phyloP scores from a whole-genome alignment of 1,140 invertebrate species.

The Pseudomyrmex dendroicus region DNA sequence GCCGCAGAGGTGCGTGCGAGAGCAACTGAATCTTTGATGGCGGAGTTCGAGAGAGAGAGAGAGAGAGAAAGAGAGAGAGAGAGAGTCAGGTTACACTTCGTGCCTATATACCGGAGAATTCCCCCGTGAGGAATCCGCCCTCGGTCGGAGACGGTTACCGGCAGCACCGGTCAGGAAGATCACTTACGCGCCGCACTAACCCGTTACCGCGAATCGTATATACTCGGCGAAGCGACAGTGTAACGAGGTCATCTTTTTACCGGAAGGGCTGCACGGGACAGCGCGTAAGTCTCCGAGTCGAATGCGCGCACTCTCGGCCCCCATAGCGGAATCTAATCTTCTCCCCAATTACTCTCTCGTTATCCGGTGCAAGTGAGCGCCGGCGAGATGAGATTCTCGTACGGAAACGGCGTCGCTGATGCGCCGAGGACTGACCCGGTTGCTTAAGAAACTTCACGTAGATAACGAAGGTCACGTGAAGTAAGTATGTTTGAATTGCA shows the following conservation, averaged over 20 bases:
- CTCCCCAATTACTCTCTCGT: slow-evolving; percentile 67
- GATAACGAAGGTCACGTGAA: not conserved
- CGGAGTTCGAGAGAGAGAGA: slow-evolving; percentile 55
- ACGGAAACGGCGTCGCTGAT: slow-evolving; percentile 37
- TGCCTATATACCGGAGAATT: slow-evolving; percentile 41
- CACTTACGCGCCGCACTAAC: slow-evolving; percentile 26
- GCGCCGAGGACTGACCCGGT: slow-evolving; percentile 34
- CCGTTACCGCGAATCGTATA: slow-evolving; percentile 31
- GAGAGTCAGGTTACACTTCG: slow-evolving; percentile 25
- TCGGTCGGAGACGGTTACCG: slow-evolving; percentile 50
- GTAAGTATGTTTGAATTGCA: not conserved
- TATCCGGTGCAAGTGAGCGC: slow-evolving; percentile 52
- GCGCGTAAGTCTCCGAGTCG: slow-evolving; percentile 47
- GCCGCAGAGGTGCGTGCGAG: slow-evolving; percentile 76
- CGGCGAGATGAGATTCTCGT: slow-evolving; percentile 57
- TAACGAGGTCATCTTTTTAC: slow-evolving; percentile 68
- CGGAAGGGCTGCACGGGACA: not conserved
- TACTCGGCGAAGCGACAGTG: slow-evolving; percentile 11
- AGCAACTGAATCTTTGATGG: slow-evolving; percentile 80
- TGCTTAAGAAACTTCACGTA: slow-evolving; percentile 30
- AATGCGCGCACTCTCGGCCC: slow-evolving; percentile 11
- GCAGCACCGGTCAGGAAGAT: slow-evolving; percentile 24
- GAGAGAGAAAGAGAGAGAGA: not conserved
- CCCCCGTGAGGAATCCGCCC: slow-evolving; percentile 65
- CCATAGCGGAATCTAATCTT: slow-evolving; percentile 63